These are phyloP conservation scores for Charadrius vociferus DNA, from an alignment of 2,113 vertebrate genomes.

Conservation along the genomic window DNA sequence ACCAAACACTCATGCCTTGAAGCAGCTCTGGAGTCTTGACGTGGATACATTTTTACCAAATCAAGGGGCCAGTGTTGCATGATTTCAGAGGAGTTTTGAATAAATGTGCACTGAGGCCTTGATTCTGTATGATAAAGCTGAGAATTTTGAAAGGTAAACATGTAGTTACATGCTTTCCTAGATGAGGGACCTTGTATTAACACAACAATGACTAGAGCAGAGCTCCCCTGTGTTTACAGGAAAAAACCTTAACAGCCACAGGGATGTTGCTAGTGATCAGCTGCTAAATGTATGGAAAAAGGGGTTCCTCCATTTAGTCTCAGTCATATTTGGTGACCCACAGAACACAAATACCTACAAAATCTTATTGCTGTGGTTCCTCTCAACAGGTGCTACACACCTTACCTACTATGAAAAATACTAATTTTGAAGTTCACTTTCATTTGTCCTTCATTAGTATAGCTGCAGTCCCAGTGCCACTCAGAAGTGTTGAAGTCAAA, in stretches of 20 bases:
- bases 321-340: neutral
- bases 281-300: neutral
- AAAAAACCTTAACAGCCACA: neutral
- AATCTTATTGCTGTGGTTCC: neutral
- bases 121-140: neutral
- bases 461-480: neutral
- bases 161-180: neutral
- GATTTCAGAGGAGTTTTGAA: neutral
- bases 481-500: neutral
- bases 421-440: neutral
- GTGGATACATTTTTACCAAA: neutral
- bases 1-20: neutral
- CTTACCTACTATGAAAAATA: neutral
- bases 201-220: neutral
- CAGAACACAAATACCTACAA: neutral
- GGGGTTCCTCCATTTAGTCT: neutral
- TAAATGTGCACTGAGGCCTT: neutral
- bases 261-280: neutral
- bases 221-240: neutral
- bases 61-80: neutral
- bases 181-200: neutral
- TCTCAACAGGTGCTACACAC: neutral
- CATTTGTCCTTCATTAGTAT: neutral
- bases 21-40: neutral
- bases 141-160: neutral